Evolutionary conservation across 2,113 vertebrate genomes (phyloP).

Genomic region (Cryptomyrus ogoouensis): DNA sequence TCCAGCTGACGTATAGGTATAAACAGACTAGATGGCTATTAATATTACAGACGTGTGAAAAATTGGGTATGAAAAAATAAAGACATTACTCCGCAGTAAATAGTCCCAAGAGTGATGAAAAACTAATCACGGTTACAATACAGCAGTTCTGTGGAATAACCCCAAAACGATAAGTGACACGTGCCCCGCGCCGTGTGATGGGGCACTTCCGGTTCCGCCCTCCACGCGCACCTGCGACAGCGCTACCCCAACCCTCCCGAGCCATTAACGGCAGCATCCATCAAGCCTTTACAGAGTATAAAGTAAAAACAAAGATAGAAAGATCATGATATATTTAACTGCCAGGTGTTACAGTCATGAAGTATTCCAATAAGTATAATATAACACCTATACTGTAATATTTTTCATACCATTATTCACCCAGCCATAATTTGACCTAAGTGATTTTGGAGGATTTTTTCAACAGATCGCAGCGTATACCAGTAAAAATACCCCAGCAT

Average conservation of each 20-base stretch:
- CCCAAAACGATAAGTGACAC: background rate
- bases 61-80: background rate
- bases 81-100: background rate
- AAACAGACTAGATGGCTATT: background rate
- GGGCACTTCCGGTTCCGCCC: background rate
- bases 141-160: background rate
- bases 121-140: background rate
- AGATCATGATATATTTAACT: background rate
- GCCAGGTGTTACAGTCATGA: background rate
- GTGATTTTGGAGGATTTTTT: background rate
- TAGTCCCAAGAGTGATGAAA: background rate
- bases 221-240: background rate
- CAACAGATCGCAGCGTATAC: background rate
- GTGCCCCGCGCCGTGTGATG: background rate
- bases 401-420: background rate
- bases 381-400: background rate
- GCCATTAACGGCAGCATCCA: background rate
- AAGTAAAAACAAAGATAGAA: background rate
- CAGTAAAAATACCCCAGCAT: background rate
- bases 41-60: background rate
- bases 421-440: background rate
- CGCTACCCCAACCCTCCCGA: background rate
- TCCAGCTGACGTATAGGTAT: background rate
- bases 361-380: background rate
- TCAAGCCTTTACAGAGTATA: background rate